Conservation (phyloP, 2,113 vertebrate species). For the Shinisaurus crocodilurus region DNA sequence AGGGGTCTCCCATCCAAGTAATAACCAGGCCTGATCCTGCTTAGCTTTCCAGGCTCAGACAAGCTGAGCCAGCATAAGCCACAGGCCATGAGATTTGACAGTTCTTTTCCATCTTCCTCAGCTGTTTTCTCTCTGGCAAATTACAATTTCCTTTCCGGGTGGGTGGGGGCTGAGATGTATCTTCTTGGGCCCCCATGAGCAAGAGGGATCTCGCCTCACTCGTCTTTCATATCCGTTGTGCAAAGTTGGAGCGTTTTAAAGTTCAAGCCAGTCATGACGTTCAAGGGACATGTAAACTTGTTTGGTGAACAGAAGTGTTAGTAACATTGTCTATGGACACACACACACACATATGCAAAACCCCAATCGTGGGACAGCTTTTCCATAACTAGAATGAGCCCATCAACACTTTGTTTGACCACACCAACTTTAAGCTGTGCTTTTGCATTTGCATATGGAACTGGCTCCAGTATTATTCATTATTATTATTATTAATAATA, state of each 20-base stretch:
- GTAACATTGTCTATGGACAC: background rate
- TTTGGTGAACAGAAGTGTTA: fast-evolving
- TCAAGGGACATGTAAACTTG: constrained; percentile 36
- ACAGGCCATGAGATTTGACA: background rate
- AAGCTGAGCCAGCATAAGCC: too few species aligned
- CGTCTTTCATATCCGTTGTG: background rate
- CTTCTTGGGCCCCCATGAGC: background rate
- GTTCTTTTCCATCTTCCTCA: constrained; percentile 33
- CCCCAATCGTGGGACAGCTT: background rate
- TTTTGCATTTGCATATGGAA: too few species aligned
- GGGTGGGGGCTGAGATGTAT: constrained; percentile 43
- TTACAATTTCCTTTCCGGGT: constrained; percentile 45
- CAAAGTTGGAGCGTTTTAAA: constrained; percentile 37
- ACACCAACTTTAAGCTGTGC: too few species aligned
- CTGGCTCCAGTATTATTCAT: too few species aligned
- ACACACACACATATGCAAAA: too few species aligned
- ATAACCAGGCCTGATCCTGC: too few species aligned
- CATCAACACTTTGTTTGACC: too few species aligned
- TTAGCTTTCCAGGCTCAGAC: too few species aligned
- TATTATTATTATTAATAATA: too few species aligned
- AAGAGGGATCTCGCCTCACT: constrained; percentile 44
- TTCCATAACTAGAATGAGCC: background rate
- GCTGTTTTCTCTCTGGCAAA: background rate
- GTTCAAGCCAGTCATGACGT: constrained; percentile 7
- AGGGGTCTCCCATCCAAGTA: too few species aligned